A percentile compares a stretch with the other conserved stretches of the same genome.
Evolutionary conservation across 2,797 vertebrate genomes (phyloP).

Genomic region (Neomorphus geoffroyi): DNA sequence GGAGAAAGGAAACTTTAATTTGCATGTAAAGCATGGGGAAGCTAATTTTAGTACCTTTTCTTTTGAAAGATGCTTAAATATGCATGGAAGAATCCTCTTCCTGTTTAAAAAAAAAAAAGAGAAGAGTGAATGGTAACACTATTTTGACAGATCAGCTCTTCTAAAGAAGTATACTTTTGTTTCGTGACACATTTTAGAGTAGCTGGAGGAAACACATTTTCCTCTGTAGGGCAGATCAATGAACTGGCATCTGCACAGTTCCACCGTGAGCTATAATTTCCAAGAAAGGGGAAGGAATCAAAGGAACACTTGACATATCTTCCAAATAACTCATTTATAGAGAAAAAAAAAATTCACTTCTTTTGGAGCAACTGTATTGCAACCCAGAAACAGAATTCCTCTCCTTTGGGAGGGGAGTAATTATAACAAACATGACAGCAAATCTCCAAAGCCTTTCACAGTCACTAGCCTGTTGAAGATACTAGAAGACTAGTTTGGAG

Average conservation of each 20-base stretch:
- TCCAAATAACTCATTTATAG: background rate
- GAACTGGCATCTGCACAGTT: background rate
- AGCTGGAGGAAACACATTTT: slow-evolving; percentile 32
- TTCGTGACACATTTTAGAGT: background rate
- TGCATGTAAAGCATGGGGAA: slow-evolving; percentile 1
- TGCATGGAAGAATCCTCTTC: slow-evolving; percentile 19
- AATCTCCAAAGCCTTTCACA: too few species aligned
- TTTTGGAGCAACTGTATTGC: background rate
- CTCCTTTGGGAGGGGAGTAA: background rate
- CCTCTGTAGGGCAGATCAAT: slow-evolving; percentile 11
- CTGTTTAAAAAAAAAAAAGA: slow-evolving; percentile 5
- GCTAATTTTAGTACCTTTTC: slow-evolving; percentile 55
- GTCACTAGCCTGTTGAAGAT: too few species aligned
- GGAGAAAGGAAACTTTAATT: slow-evolving; percentile 40
- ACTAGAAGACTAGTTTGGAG: too few species aligned
- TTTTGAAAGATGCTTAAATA: slow-evolving; percentile 58
- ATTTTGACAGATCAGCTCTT: slow-evolving; percentile 48
- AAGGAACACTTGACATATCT: background rate
- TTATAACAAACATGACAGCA: too few species aligned
- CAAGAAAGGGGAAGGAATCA: background rate
- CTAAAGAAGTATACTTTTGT: slow-evolving; percentile 11
- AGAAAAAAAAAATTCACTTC: background rate
- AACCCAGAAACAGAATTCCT: background rate
- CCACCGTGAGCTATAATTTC: background rate
- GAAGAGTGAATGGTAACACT: slow-evolving; percentile 15